Conservation (phyloP, 1,140 invertebrate species). For the Drosophila littoralis region DNA sequence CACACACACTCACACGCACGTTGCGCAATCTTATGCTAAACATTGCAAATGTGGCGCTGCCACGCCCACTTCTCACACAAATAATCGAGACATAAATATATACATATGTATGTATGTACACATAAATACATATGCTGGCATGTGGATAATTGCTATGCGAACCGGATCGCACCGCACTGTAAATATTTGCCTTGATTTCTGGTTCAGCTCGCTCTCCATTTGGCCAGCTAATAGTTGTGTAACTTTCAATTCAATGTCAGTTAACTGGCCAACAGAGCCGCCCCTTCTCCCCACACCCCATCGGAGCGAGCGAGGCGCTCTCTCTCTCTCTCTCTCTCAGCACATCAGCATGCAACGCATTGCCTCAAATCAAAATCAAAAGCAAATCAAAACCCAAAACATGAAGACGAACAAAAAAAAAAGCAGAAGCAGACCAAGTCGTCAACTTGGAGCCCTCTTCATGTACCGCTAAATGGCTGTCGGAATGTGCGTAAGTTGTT, state of each 20-base stretch:
- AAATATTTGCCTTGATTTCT: slow-evolving; percentile 76
- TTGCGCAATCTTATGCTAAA: slow-evolving; percentile 81
- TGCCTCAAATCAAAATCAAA: slow-evolving; percentile 66
- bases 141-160: slow-evolving; percentile 69
- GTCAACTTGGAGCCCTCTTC: slow-evolving; percentile 23
- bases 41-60: slow-evolving; percentile 71
- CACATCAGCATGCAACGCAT: slow-evolving; percentile 67
- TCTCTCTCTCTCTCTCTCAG: not conserved
- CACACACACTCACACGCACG: slow-evolving; percentile 57
- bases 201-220: slow-evolving; percentile 27
- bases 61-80: slow-evolving; percentile 56
- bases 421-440: slow-evolving; percentile 43
- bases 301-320: not conserved
- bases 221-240: slow-evolving; percentile 61
- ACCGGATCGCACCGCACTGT: slow-evolving; percentile 60
- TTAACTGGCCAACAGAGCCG: slow-evolving; percentile 32
- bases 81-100: not conserved
- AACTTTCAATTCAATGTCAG: slow-evolving; percentile 82
- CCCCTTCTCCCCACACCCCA: slow-evolving; percentile 4
- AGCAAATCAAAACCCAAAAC: slow-evolving; percentile 65
- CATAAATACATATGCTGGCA: slow-evolving; percentile 7
- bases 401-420: slow-evolving; percentile 20
- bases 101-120: not conserved
- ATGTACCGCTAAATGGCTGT: slow-evolving; percentile 72
- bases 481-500: slow-evolving; percentile 74